Evolutionary conservation across 2,888 invertebrate genomes (phyloP), one percentile per base, ranked within the genome.

Genomic region (Epinotia ramella): DNA sequence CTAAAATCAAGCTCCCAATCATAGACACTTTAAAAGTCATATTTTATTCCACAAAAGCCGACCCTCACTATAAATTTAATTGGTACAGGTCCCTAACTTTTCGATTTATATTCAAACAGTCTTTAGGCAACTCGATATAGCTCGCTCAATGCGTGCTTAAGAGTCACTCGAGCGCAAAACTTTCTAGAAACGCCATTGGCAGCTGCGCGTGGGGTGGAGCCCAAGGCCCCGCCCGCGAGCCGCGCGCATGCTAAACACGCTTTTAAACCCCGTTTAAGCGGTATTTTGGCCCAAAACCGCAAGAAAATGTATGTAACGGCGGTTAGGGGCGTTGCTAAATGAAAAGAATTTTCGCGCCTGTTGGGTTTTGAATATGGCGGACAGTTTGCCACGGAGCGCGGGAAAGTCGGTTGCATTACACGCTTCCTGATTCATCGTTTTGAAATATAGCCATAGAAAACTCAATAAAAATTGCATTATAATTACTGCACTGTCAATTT

Each of bases 61-160:
- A 90, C 91, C 70, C 74, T 59, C 65, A 60, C 65, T 93, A 93
- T 91, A 90, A 92, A 91, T 93, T 88, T 93, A 94, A 94, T 94
- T 94, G 94, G 93, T 87, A 90, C 85, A 85, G 88, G 86, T 94
- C 90, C 89, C 89, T 93, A 94, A 94, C 93, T 94, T 94, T 94
- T 91, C 93, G 92, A 94, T 94, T 94, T 94, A 94, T 92, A 94
- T 93, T 93, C 93, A 94, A 94, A 94, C 91, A 92, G 93, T 88
- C 91, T 93, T 94, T 93, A 91, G 88, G 86, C 89, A 91, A 94
- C 93, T 91, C 91, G 89, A 93, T 93, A 94, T 88, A 88, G 87
- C 84, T 85, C 87, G 89, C 88, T 88, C 87, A 88, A 89, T 87
- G 87, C 85, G 88, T 86, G 88, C 94, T 94, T 89, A 88, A 84